Base-by-base conservation (phyloP, 2,888 invertebrate genomes). In the Coelinius sp. region DNA sequence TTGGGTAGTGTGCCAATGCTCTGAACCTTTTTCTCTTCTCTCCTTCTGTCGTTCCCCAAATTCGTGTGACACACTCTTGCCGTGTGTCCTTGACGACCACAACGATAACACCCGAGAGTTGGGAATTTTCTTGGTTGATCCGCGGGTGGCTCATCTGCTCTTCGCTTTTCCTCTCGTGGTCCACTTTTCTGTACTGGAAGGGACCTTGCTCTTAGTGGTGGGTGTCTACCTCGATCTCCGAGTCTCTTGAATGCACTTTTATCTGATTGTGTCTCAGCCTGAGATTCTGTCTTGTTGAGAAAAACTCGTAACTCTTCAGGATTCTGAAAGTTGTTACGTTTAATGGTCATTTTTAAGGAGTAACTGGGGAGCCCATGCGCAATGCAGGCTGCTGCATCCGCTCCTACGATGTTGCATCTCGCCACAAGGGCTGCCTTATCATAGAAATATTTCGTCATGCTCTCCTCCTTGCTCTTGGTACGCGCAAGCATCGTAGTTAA, bases 401-500 rank as follows among this genome's bases (percentile, higher is more conserved):
- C 59, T 14, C 70, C 53, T 10, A n/a, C 7, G 14, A 62, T 53
- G 5, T 31, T n/a, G 27, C 70, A 73, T 6, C 46, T 17, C 7
- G 17, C 66, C 1, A 73, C 70, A 1, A 73, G 62, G 8, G 70
- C 68, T 8, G 17, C 20, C 20, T 68, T 72, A 0, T 6, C 59
- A 10, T 70, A 73, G 14, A 38, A 73, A 69, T 53, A 73, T n/a
- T 69, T 4, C 73, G 59, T 65, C 62, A 65, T 71, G 0, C 17
- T 31, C 59, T 71, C 68, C 6, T 71, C 49, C 12, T 49, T 74
- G n/a, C 25, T 5, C n/a, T 71, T 74, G 5, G 25, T 46, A 2
- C 68, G 56, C 0, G 68, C 68, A 14, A 74, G 56, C 71, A 68
- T 74, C 8, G 25, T 38, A 0, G 62, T 5, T 2, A 73, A 46